Evolutionary conservation across 2,888 invertebrate species (phyloP).

Genomic region (Leptinotarsa peninsularis): DNA sequence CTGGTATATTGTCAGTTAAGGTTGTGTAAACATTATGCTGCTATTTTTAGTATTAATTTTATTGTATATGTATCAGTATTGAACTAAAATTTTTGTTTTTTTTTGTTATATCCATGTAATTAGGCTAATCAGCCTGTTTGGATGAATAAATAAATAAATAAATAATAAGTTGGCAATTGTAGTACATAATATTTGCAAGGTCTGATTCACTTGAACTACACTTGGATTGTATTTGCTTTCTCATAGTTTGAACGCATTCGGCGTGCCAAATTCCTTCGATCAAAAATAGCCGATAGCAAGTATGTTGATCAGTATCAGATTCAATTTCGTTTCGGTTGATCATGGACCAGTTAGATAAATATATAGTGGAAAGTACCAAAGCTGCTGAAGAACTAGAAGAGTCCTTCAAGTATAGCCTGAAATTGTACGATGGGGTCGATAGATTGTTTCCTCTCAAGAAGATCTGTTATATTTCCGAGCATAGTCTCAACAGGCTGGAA

Average conservation of each 20-base stretch:
- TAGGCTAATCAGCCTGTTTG: no score
- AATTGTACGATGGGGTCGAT: slow-evolving; percentile 48
- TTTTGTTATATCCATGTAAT: no score
- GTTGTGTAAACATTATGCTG: no score
- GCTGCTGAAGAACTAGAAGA: slow-evolving; percentile 45
- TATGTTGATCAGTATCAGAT: neutral
- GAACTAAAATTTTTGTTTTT: no score
- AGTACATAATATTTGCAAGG: neutral
- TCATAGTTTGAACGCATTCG: neutral
- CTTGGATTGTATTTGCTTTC: slow-evolving; percentile 19
- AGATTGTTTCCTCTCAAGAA: slow-evolving; percentile 50
- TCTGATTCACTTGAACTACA: slow-evolving; percentile 23
- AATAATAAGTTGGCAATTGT: no score
- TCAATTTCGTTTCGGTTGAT: slow-evolving; percentile 22
- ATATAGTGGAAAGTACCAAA: slow-evolving; percentile 38
- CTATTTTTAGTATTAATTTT: no score
- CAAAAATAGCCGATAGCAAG: neutral
- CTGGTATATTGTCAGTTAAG: no score
- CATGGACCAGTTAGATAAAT: slow-evolving; percentile 38
- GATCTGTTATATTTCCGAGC: slow-evolving; percentile 50
- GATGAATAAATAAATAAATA: no score
- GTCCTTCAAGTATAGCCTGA: slow-evolving; percentile 49
- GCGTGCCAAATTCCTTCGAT: slow-evolving; percentile 36
- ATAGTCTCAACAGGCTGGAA: slow-evolving; percentile 50
- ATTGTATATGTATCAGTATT: no score